These are phyloP conservation scores for Probaryconus sp. DNA, from an alignment of 1,140 invertebrate genomes.

Conservation along the genomic window DNA sequence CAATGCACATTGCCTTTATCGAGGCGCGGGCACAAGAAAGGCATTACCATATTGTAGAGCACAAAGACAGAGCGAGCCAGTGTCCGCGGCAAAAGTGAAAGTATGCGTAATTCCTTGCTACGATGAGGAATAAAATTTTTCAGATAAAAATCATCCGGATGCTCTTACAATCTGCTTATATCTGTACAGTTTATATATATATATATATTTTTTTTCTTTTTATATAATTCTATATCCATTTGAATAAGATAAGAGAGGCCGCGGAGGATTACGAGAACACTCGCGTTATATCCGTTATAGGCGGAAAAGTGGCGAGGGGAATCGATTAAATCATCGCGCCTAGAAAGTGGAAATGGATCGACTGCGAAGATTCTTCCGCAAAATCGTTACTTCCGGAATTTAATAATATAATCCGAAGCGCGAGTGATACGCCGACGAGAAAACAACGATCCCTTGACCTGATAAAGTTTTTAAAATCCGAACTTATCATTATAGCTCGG, in stretches of 20 bases:
- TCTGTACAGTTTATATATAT: constrained; percentile 11
- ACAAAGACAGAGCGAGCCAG: constrained; percentile 56
- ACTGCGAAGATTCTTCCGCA: constrained; percentile 49
- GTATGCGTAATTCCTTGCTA: constrained; percentile 64
- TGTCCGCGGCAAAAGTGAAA: constrained; percentile 69
- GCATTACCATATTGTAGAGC: constrained; percentile 55
- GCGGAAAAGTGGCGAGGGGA: constrained; percentile 29
- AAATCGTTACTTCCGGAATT: constrained; percentile 52
- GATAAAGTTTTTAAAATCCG: constrained; percentile 42
- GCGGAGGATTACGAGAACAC: constrained; percentile 43
- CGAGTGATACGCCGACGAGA: not conserved
- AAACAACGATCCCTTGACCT: constrained; percentile 23
- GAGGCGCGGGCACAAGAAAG: constrained; percentile 45
- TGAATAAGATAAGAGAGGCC: constrained; percentile 33
- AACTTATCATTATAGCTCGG: too few relatives aligned
- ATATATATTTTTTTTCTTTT: constrained; percentile 11
- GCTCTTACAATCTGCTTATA: constrained; percentile 48
- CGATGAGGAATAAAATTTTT: constrained; percentile 54
- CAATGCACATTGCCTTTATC: constrained; percentile 56
- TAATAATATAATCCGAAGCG: too few relatives aligned
- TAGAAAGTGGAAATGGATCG: constrained; percentile 60
- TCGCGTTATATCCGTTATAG: constrained; percentile 33
- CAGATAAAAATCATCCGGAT: constrained; percentile 62
- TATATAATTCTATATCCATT: constrained; percentile 47
- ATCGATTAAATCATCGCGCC: constrained; percentile 59